Evolutionary conservation across 1,140 invertebrate species (phyloP).

Genomic region (Drosophila orosa): DNA sequence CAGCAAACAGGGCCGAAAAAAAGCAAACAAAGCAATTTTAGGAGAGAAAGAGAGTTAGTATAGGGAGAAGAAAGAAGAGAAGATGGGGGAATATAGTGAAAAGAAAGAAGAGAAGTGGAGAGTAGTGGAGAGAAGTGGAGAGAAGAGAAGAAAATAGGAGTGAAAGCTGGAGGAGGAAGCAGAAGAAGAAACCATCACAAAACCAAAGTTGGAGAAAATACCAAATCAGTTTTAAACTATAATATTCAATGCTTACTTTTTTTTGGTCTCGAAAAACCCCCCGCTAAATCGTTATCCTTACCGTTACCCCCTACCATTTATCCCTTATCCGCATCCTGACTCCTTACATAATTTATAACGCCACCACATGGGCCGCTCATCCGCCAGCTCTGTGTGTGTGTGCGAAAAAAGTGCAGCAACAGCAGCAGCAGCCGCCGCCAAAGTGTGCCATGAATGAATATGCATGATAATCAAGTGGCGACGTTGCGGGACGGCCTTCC

Average conservation of each 20-base stretch:
- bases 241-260: background rate
- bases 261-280: too few relatives aligned
- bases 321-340: background rate
- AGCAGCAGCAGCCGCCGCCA: conserved; percentile 20
- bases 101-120: background rate
- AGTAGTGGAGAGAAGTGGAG: too few relatives aligned
- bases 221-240: conserved; percentile 11
- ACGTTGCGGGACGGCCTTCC: conserved; percentile 11
- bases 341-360: conserved; percentile 23
- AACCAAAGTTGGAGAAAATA: background rate
- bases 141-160: too few relatives aligned
- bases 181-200: background rate
- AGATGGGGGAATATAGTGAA: too few relatives aligned
- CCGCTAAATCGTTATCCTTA: background rate
- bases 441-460: conserved; percentile 47
- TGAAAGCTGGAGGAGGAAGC: background rate
- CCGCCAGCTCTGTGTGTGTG: background rate
- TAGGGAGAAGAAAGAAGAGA: background rate
- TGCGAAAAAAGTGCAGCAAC: conserved; percentile 24
- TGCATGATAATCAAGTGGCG: conserved; percentile 53
- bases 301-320: background rate
- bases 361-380: background rate
- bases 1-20: conserved; percentile 42
- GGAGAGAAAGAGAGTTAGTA: background rate
- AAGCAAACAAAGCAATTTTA: conserved; percentile 44